Conservation (phyloP, 2,888 invertebrate genomes). For the Rhagium mordax region DNA sequence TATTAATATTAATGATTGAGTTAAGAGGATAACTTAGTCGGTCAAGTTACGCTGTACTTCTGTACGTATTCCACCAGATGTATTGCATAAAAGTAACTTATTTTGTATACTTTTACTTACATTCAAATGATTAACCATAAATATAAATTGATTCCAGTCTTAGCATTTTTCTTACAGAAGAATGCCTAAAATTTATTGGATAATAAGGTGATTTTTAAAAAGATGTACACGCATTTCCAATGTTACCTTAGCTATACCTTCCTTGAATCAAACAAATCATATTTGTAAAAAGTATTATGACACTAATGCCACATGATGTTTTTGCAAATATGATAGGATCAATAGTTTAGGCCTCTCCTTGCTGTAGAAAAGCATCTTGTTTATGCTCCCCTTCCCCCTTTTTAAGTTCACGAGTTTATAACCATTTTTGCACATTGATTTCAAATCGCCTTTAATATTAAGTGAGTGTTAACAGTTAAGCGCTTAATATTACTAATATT, state of each 20-base stretch:
- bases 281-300: constrained; percentile 53
- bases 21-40: background rate
- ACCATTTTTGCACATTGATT: constrained; percentile 34
- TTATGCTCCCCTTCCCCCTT: constrained; percentile 43
- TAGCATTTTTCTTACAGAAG: constrained; percentile 62
- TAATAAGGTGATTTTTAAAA: constrained; percentile 59
- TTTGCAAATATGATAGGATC: constrained; percentile 55
- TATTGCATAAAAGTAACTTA: background rate
- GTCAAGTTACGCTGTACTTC: background rate
- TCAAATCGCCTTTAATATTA: constrained; percentile 32
- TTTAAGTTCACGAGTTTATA: constrained; percentile 31
- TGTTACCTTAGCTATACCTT: constrained; percentile 69
- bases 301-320: constrained; percentile 27
- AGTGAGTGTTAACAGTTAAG: constrained; percentile 29
- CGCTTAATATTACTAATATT: constrained; percentile 22
- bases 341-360: constrained; percentile 56
- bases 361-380: constrained; percentile 62
- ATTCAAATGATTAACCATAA: constrained; percentile 7
- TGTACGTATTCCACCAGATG: background rate
- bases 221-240: constrained; percentile 69
- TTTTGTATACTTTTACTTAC: background rate
- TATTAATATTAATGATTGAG: background rate
- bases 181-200: constrained; percentile 59
- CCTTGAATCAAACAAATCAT: constrained; percentile 50
- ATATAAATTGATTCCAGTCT: constrained; percentile 62